Conservation (phyloP, 2,797 vertebrate species). For the Phrynocephalus forsythii region DNA sequence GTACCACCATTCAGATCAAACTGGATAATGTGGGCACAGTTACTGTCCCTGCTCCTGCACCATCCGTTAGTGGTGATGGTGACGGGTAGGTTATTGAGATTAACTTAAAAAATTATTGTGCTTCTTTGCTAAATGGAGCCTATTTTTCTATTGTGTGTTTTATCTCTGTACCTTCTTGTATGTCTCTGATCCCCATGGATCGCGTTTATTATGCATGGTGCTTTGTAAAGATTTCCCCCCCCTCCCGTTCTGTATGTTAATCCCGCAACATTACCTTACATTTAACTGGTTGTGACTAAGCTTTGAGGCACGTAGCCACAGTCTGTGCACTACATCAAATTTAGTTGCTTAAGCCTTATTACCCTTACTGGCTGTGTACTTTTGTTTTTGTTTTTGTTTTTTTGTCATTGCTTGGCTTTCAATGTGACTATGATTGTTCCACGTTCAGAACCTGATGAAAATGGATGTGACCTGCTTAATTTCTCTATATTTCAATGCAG, state of each 20-base stretch:
- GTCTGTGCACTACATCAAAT: conserved; percentile 86
- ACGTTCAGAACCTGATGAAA: conserved; percentile 69
- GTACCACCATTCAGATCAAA: conserved; percentile 99
- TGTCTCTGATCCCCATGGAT: conserved; percentile 82
- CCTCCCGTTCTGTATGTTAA: conserved; percentile 81
- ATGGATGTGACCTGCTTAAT: conserved; percentile 75
- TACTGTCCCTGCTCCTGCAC: conserved; percentile 99
- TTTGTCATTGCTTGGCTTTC: conserved; percentile 86
- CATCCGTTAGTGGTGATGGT: conserved; percentile 99
- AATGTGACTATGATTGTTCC: conserved; percentile 81
- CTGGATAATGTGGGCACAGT: conserved; percentile 99
- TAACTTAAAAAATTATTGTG: conserved; percentile 92
- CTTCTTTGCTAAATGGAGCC: conserved; percentile 92
- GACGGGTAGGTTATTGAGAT: conserved; percentile 99
- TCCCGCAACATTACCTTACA: conserved; percentile 82
- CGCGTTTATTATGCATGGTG: conserved; percentile 86
- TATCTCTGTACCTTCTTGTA: conserved; percentile 84
- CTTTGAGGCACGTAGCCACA: conserved; percentile 84
- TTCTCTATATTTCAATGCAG: conserved; percentile 82
- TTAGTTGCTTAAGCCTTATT: conserved; percentile 84
- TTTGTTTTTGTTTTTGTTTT: conserved; percentile 46
- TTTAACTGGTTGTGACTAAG: conserved; percentile 84
- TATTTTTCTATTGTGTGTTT: conserved; percentile 86
- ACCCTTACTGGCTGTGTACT: conserved; percentile 81
- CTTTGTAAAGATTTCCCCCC: conserved; percentile 80